Evolutionary conservation across 1,140 invertebrate species (phyloP), one percentile per base, ranked within the genome.

Genomic region (Philaenus spumarius): DNA sequence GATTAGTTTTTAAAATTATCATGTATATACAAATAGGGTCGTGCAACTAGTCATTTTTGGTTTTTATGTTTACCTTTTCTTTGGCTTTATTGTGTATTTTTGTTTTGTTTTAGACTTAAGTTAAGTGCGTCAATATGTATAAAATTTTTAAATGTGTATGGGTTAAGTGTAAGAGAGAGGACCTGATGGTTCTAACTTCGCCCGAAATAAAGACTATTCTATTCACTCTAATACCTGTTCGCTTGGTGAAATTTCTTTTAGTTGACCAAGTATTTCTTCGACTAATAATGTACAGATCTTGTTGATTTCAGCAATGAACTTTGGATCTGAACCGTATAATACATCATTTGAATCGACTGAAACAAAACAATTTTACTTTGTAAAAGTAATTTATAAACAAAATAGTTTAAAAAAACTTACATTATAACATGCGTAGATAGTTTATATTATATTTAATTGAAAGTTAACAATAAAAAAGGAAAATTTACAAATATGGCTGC

Each of bases 261-360:
- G 75, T 63, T 90, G 81, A 22, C 75, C 72, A 3, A 96, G 72
- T 48, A 95, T 77, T 72, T 92, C 85, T 62, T 88, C 84, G 9
- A 95, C 72, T 45, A 96, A 73, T 57, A 86, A 83, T 0, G 82
- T 79, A 54, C 84, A 86, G 63, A 95, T 83, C 66, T 82, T 83
- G 64, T 93, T 85, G 0, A 95, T 77, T 76, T 93, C 89, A 2
- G 71, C 72, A 11, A 95, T 74, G 72, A 93, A 97, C 72, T 93
- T 89, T 23, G 82, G 79, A 76, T 96, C 92, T 39, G 83, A 82
- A 1, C 93, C 93, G 72, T 97, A 97, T n/a, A 97, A 73, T 47
- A 83, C 80, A 72, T 97, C 93, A 72, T 97, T 97, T 1, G 93
- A 93, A 69, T 96, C 86, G 51, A 97, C 90, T 92, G 74, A 62